Conservation (phyloP, 92 coral and sea anemone species). For the Paramuricea clavata region DNA sequence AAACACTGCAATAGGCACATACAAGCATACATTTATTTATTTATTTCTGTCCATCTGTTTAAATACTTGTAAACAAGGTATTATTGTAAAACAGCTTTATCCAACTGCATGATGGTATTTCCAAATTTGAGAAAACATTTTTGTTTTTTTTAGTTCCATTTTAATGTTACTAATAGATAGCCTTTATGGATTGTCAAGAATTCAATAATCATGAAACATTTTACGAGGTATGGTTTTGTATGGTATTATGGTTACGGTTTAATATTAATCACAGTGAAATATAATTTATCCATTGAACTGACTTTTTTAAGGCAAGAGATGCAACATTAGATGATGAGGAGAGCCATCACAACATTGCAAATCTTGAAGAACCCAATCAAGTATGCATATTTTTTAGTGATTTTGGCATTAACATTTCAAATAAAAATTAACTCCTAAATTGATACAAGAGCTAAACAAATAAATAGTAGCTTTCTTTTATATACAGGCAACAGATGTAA, state of each 20-base stretch:
- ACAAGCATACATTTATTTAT: too few relatives aligned
- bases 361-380: background rate
- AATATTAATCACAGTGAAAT: background rate
- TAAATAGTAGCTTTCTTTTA: background rate
- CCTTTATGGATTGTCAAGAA: background rate
- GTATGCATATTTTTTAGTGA: background rate
- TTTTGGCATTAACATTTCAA: background rate
- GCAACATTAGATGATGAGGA: conserved; percentile 3
- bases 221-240: background rate
- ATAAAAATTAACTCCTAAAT: background rate
- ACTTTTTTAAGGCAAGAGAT: background rate
- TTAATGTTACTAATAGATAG: background rate
- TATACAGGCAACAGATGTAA: background rate
- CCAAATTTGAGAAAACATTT: too few relatives aligned
- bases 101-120: too few relatives aligned
- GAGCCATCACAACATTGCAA: background rate
- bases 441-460: background rate
- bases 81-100: too few relatives aligned
- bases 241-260: background rate
- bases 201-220: background rate
- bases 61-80: too few relatives aligned
- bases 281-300: background rate
- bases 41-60: too few relatives aligned
- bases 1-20: too few relatives aligned
- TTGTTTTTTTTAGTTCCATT: background rate